Evolutionary conservation across 2,888 invertebrate species (phyloP).

Genomic region (Matsumyia berberina): DNA sequence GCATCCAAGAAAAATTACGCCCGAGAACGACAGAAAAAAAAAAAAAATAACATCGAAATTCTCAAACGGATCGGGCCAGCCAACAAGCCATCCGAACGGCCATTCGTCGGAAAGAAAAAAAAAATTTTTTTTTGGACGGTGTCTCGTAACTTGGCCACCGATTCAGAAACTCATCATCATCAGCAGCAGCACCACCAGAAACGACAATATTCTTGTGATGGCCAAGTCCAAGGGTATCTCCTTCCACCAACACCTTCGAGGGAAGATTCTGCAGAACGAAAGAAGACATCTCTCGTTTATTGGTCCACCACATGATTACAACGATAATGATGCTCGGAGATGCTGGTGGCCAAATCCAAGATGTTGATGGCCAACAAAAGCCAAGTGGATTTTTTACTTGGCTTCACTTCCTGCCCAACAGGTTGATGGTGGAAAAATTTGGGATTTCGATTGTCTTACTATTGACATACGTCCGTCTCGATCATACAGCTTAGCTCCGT

Average conservation of each 20-base stretch:
- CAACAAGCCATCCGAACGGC: conserved; percentile 70
- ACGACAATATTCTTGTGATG: conserved; percentile 70
- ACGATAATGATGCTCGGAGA: conserved; percentile 72
- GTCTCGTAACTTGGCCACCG: conserved; percentile 78
- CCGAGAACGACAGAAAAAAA: conserved; percentile 71
- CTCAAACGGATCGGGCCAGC: conserved; percentile 74
- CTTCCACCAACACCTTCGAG: conserved; percentile 49
- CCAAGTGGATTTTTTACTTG: conserved; percentile 51
- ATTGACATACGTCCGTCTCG: conserved; percentile 82
- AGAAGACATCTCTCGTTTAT: conserved; percentile 45
- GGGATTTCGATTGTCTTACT: conserved; percentile 58
- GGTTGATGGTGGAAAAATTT: conserved; percentile 55
- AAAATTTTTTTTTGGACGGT: conserved; percentile 72
- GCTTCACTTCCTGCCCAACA: conserved; percentile 51
- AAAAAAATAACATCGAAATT: conserved; percentile 56
- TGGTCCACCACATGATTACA: conserved; percentile 70
- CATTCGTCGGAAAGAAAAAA: conserved; percentile 41
- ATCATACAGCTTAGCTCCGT: conserved; percentile 81
- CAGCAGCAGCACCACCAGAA: conserved; percentile 61
- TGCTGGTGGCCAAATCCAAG: conserved; percentile 73
- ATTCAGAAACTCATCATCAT: conserved; percentile 78
- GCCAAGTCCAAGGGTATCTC: conserved; percentile 82
- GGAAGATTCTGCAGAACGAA: conserved; percentile 37
- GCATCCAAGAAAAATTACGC: conserved; percentile 81
- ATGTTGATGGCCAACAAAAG: conserved; percentile 69